Percentiles rank a stretch among this genome's conserved stretches.
Conservation (phyloP, 2,888 invertebrate genomes). For the Eledone cirrhosa region DNA sequence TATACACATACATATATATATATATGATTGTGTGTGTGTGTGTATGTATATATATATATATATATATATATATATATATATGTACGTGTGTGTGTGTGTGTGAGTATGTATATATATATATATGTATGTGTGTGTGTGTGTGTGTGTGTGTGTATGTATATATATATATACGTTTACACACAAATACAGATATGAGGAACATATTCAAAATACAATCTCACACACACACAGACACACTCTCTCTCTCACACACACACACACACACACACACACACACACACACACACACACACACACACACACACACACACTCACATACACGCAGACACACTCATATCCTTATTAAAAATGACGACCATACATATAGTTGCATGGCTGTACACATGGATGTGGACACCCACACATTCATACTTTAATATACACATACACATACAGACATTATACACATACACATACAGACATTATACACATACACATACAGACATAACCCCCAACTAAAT, state of each 20-base stretch:
- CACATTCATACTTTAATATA: not conserved
- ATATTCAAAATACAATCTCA: not conserved
- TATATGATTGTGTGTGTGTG: no score
- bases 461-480: no score
- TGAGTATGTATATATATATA: not conserved
- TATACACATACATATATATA: no score
- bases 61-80: not conserved
- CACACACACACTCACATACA: not conserved
- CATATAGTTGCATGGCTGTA: not conserved
- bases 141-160: not conserved
- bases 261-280: not conserved
- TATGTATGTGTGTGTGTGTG: not conserved
- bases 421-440: not conserved
- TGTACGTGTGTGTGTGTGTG: not conserved
- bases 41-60: constrained; percentile 1
- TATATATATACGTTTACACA: not conserved
- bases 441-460: no score
- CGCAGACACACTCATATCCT: not conserved
- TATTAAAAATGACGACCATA: not conserved
- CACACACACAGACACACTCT: not conserved
- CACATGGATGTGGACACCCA: not conserved
- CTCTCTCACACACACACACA: not conserved
- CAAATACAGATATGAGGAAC: not conserved
- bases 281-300: not conserved
- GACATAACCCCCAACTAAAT: no score